Conservation (phyloP, 2,888 invertebrate genomes). For the Agrotis puta region DNA sequence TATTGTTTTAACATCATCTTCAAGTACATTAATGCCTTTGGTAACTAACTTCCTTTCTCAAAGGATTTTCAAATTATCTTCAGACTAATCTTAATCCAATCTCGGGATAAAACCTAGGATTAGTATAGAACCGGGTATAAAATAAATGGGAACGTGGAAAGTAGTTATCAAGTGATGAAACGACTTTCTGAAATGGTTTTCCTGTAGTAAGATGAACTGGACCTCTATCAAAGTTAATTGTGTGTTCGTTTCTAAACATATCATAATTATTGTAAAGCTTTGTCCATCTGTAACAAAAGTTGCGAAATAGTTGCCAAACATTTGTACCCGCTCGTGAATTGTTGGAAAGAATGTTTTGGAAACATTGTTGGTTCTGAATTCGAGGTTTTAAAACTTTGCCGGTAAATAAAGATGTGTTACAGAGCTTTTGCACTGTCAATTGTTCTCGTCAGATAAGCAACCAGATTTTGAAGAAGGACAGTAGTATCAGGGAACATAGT, state of each 20-base stretch:
- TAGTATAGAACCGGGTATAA: conserved; percentile 20
- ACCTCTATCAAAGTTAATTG: conserved; percentile 29
- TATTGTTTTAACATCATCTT: conserved; percentile 33
- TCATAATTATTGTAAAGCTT: conserved; percentile 29
- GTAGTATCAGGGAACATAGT: too few relatives aligned
- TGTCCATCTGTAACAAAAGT: background rate
- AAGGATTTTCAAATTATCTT: conserved; percentile 29
- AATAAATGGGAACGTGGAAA: conserved; percentile 34
- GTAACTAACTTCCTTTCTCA: conserved; percentile 4
- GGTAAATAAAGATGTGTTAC: too few relatives aligned
- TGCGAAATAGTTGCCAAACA: background rate
- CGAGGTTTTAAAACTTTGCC: background rate
- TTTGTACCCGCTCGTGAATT: background rate
- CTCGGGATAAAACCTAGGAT: conserved; percentile 25
- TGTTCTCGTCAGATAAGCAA: too few relatives aligned
- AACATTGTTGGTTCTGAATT: background rate
- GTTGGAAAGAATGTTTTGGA: background rate
- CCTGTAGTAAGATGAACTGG: conserved; percentile 42
- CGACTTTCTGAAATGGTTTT: conserved; percentile 46
- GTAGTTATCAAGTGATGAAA: conserved; percentile 25
- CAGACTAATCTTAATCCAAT: conserved; percentile 30
- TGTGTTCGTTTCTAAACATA: conserved; percentile 35
- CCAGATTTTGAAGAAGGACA: too few relatives aligned
- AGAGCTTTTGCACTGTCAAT: too few relatives aligned
- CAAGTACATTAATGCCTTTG: conserved; percentile 5